Base-by-base conservation (phyloP, 2,113 vertebrate species). In the Ciconia maguari region DNA sequence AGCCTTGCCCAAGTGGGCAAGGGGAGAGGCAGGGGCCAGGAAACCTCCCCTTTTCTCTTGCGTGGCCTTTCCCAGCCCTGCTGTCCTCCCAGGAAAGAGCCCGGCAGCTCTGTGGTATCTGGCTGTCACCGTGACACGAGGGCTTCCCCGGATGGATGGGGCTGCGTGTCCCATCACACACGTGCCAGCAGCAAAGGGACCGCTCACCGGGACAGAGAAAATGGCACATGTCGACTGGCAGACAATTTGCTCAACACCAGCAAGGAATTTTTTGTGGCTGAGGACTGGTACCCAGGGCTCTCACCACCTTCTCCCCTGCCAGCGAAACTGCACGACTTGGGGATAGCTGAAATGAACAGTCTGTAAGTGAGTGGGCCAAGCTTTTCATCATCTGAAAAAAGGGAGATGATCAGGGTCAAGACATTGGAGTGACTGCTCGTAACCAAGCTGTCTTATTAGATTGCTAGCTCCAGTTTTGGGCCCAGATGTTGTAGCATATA, bases 401-500 rank as follows among this genome's bases (percentile, higher is more conserved):
- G 18, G 46, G 60, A 84, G 16, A 62, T 52, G 32, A 80, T 90
- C 82, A 83, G 84, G 49, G 84, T 91, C 66, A 85, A 83, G 94
- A 75, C 51, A 48, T 36, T 64, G 90, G 69, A 94, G 55, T 87
- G 85, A 92, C 71, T 90, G 75, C 42, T 94, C 85, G 87, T 78
- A 95, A 94, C 60, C 30, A 81, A 91, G 51, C 42, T 91, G 82
- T 93, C 94, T 88, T 86, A 80, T 41, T 83, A 90, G 84, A 95
- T 88, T 70, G 60, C 61, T 93, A 86, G 51, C 78, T 95, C 84
- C 21, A 70, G 13, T 77, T 93, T 88, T 92, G 80, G 84, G 27
- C 75, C 79, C 89, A 88, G 82, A 85, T 93, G 61, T 89, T 96
- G 51, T 22, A 91, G 52, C n/a, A 70, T 93, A 95, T 90, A 95